Conservation (phyloP, 37 sponge, comb jelly and placozoan species). For the Mnemiopsis leidyi region DNA sequence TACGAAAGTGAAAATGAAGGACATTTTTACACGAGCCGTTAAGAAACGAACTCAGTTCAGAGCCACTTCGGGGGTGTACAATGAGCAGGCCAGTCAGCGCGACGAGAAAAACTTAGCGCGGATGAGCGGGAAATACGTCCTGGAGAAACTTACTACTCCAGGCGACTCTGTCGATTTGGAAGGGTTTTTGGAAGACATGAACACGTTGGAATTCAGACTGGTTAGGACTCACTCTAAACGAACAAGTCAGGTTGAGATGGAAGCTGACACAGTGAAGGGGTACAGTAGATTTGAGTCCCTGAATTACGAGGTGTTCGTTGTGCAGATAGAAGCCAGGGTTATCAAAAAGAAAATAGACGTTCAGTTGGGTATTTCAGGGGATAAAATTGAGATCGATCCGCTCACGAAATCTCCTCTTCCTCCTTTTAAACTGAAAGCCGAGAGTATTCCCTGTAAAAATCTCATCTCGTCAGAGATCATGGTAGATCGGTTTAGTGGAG, state of each 20-base stretch:
- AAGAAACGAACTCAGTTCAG: slow-evolving; percentile 39
- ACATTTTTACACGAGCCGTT: slow-evolving; percentile 6
- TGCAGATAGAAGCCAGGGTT: slow-evolving; percentile 30
- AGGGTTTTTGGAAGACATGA: slow-evolving; percentile 29
- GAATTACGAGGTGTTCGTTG: slow-evolving; percentile 44
- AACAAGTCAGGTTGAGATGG: slow-evolving; percentile 49
- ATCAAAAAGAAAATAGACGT: slow-evolving; percentile 60
- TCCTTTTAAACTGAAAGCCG: slow-evolving; percentile 31
- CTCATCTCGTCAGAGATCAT: slow-evolving; percentile 1
- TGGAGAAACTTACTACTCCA: slow-evolving; percentile 23
- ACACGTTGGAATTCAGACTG: slow-evolving; percentile 40
- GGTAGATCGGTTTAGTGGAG: not conserved
- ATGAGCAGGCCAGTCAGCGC: not conserved
- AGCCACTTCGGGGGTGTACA: not conserved
- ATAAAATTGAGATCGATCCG: slow-evolving; percentile 57
- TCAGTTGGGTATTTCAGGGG: slow-evolving; percentile 60
- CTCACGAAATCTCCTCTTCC: slow-evolving; percentile 28
- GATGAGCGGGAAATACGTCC: not conserved
- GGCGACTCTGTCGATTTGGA: slow-evolving; percentile 17
- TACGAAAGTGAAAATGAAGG: slow-evolving; percentile 45
- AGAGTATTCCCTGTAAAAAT: slow-evolving; percentile 29
- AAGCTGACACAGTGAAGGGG: slow-evolving; percentile 38
- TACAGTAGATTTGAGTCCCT: slow-evolving; percentile 58
- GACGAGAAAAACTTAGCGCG: slow-evolving; percentile 32
- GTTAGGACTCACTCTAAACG: slow-evolving; percentile 32